phyloP scores from a whole-genome alignment of 2,888 invertebrate species.

The Agrochola lota region DNA sequence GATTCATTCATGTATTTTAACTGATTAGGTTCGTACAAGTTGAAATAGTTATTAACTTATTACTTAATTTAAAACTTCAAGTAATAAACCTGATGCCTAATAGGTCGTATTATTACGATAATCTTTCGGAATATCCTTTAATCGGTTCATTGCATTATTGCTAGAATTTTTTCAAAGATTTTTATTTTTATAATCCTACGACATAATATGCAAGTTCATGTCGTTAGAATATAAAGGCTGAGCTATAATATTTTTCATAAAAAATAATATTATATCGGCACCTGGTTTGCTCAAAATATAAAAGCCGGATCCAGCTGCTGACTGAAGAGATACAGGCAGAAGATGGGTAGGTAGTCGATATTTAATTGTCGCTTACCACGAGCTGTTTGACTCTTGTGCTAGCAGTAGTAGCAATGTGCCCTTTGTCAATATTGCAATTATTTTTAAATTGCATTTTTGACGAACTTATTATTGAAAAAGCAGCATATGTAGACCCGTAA shows the following conservation, averaged over 20 bases:
- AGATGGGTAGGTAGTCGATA: not conserved
- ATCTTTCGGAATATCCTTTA: not conserved
- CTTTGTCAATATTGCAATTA: constrained; percentile 49
- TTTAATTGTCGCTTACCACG: not conserved
- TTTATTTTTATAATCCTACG: not conserved
- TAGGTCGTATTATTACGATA: not conserved
- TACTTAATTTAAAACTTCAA: not conserved
- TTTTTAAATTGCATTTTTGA: constrained; percentile 38
- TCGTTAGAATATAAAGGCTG: no score
- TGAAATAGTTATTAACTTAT: not conserved
- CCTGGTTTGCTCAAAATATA: constrained; percentile 7
- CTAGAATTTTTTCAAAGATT: not conserved
- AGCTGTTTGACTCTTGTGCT: constrained; percentile 4
- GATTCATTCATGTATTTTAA: not conserved
- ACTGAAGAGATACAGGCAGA: constrained; percentile 12
- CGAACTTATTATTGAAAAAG: constrained; percentile 2
- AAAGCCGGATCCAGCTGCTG: constrained; percentile 18
- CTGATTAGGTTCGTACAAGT: not conserved
- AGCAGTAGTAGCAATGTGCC: not conserved
- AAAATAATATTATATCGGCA: constrained; percentile 3
- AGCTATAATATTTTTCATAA: not conserved
- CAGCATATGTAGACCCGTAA: not conserved
- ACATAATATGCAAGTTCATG: not conserved
- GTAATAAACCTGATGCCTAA: not conserved
- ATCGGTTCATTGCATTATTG: not conserved